Evolutionary conservation across 2,113 vertebrate genomes (phyloP), one percentile per base, ranked within the genome.

Genomic region (Mobula hypostoma): DNA sequence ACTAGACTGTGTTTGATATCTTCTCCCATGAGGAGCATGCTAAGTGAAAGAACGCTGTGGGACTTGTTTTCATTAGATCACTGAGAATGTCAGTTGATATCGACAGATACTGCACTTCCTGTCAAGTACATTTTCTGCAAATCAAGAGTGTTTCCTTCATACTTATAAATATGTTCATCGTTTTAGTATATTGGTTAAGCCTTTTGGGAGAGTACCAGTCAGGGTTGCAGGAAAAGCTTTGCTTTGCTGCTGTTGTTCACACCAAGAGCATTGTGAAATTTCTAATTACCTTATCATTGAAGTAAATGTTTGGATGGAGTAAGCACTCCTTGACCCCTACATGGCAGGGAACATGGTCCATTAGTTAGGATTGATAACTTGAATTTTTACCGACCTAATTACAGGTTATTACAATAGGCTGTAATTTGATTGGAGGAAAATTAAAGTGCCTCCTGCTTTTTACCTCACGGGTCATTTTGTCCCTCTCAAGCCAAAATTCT

Each of bases 401-500:
- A 98, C 97, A 96, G 97, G 97, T 98, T 97, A 96, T 97, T 97
- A 98, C 97, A 97, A 97, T 96, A 98, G 97, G 97, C 97, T 97
- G 97, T 98, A 98, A 99, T 99, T 98, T 99, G 98, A 99, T 99
- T 98, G 98, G 98, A 97, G 97, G 97, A 98, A 97, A 98, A 99
- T 98, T 98, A 98, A 98, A 98, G 97, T 97, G 97, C 97, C 97
- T 98, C 97, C 61, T 66, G 85, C 85, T 68, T 90, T 90, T 66
- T 90, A 90, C 83, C 98, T 98, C 97, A 97, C 97, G 98, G 98
- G 98, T 98, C 98, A 98, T 99, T 99, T 98, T 98, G 98, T 98
- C 98, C 98, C 97, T 97, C 98, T 98, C 98, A 97, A 98, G 98
- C 98, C 98, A 98, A 99, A 98, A 98, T 99, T 99, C 98, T 99